Percentiles rank a stretch among this genome's conserved stretches.
These are phyloP conservation scores for Hedychridium roseum DNA, from an alignment of 2,888 invertebrate species.

Conservation along the genomic window DNA sequence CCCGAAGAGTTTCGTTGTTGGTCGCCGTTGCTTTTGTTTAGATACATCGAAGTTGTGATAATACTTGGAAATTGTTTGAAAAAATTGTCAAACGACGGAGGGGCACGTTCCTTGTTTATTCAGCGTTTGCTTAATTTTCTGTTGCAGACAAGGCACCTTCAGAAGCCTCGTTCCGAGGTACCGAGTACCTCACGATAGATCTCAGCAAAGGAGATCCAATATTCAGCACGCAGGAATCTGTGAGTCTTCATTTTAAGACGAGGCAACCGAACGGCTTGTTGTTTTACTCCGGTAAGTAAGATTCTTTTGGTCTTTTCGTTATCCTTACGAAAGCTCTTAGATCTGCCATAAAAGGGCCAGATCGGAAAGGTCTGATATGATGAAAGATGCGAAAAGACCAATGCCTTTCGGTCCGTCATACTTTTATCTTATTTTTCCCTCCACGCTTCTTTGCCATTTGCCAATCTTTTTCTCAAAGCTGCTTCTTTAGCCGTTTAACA, in stretches of 20 bases:
- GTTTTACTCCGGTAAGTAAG: constrained; percentile 84
- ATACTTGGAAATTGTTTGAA: background rate
- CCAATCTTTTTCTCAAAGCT: too few species aligned
- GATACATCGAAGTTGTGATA: too few species aligned
- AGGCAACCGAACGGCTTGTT: constrained; percentile 88
- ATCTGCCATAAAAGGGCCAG: too few species aligned
- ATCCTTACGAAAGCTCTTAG: constrained; percentile 3
- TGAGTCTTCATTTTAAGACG: constrained; percentile 92
- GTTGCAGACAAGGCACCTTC: constrained; percentile 89
- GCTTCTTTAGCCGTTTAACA: too few species aligned
- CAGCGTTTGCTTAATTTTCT: too few species aligned
- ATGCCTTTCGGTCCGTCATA: too few species aligned
- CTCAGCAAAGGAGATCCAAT: constrained; percentile 87
- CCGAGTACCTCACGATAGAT: constrained; percentile 91
- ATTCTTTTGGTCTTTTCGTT: constrained; percentile 4
- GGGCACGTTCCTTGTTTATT: constrained; percentile 1
- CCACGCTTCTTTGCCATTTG: too few species aligned
- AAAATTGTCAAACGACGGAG: background rate
- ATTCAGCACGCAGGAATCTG: constrained; percentile 89
- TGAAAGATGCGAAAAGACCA: too few species aligned
- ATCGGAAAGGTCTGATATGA: too few species aligned
- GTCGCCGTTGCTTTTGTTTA: too few species aligned
- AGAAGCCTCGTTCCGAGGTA: constrained; percentile 92
- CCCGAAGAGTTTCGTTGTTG: too few species aligned
- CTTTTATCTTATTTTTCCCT: too few species aligned